Base-by-base conservation (phyloP, 2,888 invertebrate species). In the Archips xylosteana region DNA sequence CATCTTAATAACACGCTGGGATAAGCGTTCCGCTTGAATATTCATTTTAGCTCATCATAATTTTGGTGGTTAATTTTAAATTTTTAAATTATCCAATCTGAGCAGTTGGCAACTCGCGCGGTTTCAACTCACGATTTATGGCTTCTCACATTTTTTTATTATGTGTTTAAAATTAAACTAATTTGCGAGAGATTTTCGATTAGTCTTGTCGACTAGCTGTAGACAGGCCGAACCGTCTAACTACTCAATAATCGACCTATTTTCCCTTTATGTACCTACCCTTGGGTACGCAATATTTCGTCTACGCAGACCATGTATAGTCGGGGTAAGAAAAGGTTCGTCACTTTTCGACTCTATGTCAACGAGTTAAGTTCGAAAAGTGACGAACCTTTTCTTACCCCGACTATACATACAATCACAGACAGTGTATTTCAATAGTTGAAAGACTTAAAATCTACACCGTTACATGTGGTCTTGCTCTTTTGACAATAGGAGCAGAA, bases 21-120 rank as follows among this genome's bases (percentile, higher is more conserved):
- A 85, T 92, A 92, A 94, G 88, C 89, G 91, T 89, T 92, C 92
- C 89, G 87, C 87, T 89, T 94, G 92, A 93, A 93, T 94, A 94
- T 94, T 93, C 92, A 94, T 94, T 92, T 91, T 82, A 83, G 88
- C 86, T 91, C 89, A 90, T 92, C 89, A 92, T 92, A 88, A 93
- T 92, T 93, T 93, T 85, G 89, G 91, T 89, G 85, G 88, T 89
- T 92, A 92, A 93, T 93, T 92, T 92, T 81, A 92, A 90, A 92
- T 92, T 93, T 92, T 92, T 81, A 92, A 90, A 92, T 91, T 89
- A 90, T 86, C 89, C 90, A 89, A 92, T 91, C 89, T 85, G 84
- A 82, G 81, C 77, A 82, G 80, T 79, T 76, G 78, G 76, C 79
- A 80, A 79, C 80, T 78, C 83, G 80, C 80, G 79, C 78, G 78